A percentile compares a stretch with the other conserved stretches of the same genome.
Evolutionary conservation across 2,113 vertebrate species (phyloP).

Genomic region (Balaeniceps rex): DNA sequence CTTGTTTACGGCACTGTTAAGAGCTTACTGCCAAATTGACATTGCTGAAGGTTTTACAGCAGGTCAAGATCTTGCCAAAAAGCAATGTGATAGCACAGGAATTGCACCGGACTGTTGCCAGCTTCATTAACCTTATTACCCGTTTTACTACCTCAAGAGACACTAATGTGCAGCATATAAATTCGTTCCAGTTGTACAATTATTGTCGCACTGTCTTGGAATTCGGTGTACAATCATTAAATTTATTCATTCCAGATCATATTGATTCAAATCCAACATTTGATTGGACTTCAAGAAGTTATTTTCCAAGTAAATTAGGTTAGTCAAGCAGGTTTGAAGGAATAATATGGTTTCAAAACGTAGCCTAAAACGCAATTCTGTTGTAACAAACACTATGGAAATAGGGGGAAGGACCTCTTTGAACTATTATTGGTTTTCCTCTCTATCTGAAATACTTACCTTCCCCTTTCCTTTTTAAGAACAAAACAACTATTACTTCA

Average conservation of each 20-base stretch:
- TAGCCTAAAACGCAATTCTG: neutral
- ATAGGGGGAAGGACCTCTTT: neutral
- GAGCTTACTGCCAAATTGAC: neutral
- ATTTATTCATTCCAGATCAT: neutral
- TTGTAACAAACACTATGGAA: neutral
- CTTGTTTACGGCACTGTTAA: neutral
- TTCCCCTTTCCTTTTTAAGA: neutral
- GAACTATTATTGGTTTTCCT: neutral
- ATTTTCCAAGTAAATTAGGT: neutral
- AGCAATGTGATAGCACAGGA: neutral
- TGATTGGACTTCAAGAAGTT: neutral
- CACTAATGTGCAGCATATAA: neutral
- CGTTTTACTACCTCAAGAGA: neutral
- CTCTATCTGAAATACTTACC: neutral
- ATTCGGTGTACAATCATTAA: neutral
- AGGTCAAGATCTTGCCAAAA: slow-evolving; percentile 9
- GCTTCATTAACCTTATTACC: slow-evolving; percentile 22
- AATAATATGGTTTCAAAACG: neutral
- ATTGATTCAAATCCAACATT: neutral
- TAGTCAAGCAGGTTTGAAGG: neutral
- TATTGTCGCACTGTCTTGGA: neutral
- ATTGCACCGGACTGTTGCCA: neutral
- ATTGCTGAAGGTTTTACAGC: neutral
- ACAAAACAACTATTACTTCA: neutral
- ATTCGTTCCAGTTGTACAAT: neutral